Evolutionary conservation across 1,140 invertebrate genomes (phyloP).

Genomic region (Lamellibrachia luymesi): DNA sequence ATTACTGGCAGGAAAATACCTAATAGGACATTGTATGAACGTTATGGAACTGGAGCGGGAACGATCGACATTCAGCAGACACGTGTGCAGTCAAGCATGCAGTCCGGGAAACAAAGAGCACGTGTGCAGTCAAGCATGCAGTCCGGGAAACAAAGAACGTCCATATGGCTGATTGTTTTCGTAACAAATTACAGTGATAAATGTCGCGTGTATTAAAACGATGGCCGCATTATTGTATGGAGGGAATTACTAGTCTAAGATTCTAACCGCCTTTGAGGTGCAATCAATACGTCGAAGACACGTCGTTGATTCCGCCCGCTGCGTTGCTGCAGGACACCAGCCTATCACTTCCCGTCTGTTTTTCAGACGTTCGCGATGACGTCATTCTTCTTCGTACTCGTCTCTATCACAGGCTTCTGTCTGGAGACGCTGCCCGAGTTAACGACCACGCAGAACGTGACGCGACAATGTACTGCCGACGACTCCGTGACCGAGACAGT

Average conservation of each 20-base stretch:
- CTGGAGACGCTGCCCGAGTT: constrained; percentile 17
- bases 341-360: not conserved
- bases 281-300: not conserved
- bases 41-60: not conserved
- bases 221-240: not conserved
- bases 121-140: not conserved
- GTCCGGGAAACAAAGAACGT: not conserved
- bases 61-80: not conserved
- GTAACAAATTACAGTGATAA: not conserved
- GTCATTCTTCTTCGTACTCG: constrained; percentile 34
- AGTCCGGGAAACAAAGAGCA: not conserved
- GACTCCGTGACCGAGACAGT: constrained; percentile 3
- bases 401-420: constrained; percentile 28
- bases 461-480: not conserved
- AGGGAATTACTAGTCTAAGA: not conserved
- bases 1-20: not conserved
- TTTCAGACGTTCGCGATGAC: constrained; percentile 32
- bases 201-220: not conserved
- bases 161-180: not conserved
- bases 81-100: not conserved
- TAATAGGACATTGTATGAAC: not conserved
- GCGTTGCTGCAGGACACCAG: not conserved
- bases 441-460: constrained; percentile 3
- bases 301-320: not conserved
- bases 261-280: not conserved